Evolutionary conservation across 2,113 vertebrate species (phyloP).

Genomic region (Oryzias woworae): DNA sequence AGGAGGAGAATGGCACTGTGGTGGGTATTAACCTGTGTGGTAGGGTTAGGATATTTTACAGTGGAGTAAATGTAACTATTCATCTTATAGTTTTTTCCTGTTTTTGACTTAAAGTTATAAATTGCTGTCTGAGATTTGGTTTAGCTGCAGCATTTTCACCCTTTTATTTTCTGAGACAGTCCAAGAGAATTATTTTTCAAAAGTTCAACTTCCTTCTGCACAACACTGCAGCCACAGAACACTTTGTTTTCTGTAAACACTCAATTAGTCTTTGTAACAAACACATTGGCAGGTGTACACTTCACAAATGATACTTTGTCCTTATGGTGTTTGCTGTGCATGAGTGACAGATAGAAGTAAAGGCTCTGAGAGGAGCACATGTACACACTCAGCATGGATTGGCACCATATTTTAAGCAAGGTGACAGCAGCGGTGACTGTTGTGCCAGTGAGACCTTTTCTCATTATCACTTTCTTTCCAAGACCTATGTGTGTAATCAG

Average conservation of each 20-base stretch:
- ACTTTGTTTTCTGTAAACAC: constrained; percentile 46
- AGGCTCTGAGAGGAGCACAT: constrained; percentile 24
- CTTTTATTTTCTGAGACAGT: not conserved
- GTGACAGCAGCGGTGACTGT: constrained; percentile 59
- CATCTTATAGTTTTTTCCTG: too few relatives aligned
- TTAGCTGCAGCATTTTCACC: not conserved
- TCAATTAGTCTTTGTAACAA: constrained; percentile 55
- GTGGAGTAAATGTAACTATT: too few relatives aligned
- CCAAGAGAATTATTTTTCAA: not conserved
- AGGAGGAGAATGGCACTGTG: constrained; percentile 80
- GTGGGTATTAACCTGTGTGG: constrained; percentile 75
- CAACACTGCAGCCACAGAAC: constrained; percentile 33
- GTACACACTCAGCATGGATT: constrained; percentile 26
- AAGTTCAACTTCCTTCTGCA: constrained; percentile 15
- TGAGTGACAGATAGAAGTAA: constrained; percentile 44
- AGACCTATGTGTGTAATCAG: constrained; percentile 54
- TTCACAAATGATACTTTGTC: constrained; percentile 56
- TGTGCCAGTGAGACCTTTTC: constrained; percentile 56
- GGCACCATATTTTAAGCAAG: constrained; percentile 58
- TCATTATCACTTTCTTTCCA: constrained; percentile 68
- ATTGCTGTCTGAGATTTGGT: not conserved
- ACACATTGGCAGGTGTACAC: constrained; percentile 31
- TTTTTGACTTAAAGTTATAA: not conserved
- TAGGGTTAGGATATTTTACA: too few relatives aligned
- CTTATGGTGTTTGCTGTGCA: constrained; percentile 18